Evolutionary conservation across 2,888 invertebrate genomes (phyloP), one percentile per base, ranked within the genome.

Genomic region (Chironomus tentans): DNA sequence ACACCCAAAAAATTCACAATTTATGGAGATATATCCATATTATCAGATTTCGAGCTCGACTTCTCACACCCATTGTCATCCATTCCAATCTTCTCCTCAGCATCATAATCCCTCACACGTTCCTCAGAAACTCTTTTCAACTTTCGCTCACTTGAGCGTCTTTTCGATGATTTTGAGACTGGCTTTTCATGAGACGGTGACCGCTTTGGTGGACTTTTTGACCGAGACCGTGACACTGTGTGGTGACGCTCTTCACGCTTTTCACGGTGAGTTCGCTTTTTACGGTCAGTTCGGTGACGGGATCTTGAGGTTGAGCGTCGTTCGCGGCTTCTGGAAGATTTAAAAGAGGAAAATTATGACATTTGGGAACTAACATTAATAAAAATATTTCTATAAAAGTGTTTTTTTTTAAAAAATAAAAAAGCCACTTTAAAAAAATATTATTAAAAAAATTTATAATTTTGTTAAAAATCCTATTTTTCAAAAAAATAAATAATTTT

Each of bases 11-110:
- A 28, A 28, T 28, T 28, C 28, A 28, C 28, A 28, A 77, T 78
- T 83, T 86, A 91, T 75, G 92, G 92, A 77, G 91, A 91, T 83
- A 92, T 92, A 82, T 92, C 92, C 92, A 92, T 91, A 81, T 91
- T 91, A 82, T 91, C 91, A 2, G 88, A 79, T 83, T 87, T 81
- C 82, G 85, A 80, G 80, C 86, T 82, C 80, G 86, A 79, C 78
- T 88, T 88, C 79, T 89, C 88, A 38, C 72, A 72, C 77, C 89
- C 87, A 76, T 78, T 15, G 80, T 80, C 80, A 81, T 78, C 81
- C 78, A 79, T 81, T 73, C 82, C 84, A 62, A 80, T 80, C 79
- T 79, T 81, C 77, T 79, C 81, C 78, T 80, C 82, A 13, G 80
- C 81, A 78, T 80, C 82, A 77, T 82, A 83, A 68, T 82, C 83